These are phyloP conservation scores for Drosophila fungiperda DNA, from an alignment of 2,888 invertebrate genomes.

Conservation along the genomic window DNA sequence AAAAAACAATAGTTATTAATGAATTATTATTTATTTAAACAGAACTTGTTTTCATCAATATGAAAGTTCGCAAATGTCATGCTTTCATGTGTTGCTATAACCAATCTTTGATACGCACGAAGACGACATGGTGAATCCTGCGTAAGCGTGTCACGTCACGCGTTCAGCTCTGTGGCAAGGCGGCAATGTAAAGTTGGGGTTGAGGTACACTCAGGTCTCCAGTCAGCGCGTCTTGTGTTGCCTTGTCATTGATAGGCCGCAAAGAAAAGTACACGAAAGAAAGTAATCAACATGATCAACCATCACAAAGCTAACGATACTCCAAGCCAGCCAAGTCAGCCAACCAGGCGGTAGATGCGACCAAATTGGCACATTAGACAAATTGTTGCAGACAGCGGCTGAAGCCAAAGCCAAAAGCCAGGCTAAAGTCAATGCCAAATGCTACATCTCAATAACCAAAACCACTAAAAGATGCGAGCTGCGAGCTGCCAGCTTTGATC, in stretches of 20 bases:
- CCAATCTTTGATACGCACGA: not conserved
- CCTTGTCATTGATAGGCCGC: slow-evolving; percentile 75
- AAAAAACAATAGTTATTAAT: not conserved
- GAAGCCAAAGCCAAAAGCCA: slow-evolving; percentile 14
- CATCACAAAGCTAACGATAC: slow-evolving; percentile 58
- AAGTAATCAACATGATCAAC: slow-evolving; percentile 63
- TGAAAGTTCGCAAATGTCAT: not conserved
- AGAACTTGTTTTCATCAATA: not conserved
- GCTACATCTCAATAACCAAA: slow-evolving; percentile 72
- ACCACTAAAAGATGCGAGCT: slow-evolving; percentile 19
- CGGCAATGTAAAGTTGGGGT: not conserved
- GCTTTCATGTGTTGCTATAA: not conserved
- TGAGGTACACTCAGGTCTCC: slow-evolving; percentile 5
- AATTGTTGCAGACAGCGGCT: slow-evolving; percentile 65
- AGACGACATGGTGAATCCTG: not conserved
- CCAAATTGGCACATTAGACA: slow-evolving; percentile 81
- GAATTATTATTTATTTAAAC: not conserved
- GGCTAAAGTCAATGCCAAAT: slow-evolving; percentile 6
- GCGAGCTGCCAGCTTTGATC: slow-evolving; percentile 33
- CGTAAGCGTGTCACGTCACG: slow-evolving; percentile 8
- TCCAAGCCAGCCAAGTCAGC: slow-evolving; percentile 26
- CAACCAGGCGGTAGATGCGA: slow-evolving; percentile 54
- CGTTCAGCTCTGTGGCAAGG: slow-evolving; percentile 5
- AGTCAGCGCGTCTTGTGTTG: slow-evolving; percentile 45
- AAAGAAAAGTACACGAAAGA: slow-evolving; percentile 52